Evolutionary conservation across 2,888 invertebrate species (phyloP), one percentile per base, ranked within the genome.

Genomic region (Aricia artaxerxes): DNA sequence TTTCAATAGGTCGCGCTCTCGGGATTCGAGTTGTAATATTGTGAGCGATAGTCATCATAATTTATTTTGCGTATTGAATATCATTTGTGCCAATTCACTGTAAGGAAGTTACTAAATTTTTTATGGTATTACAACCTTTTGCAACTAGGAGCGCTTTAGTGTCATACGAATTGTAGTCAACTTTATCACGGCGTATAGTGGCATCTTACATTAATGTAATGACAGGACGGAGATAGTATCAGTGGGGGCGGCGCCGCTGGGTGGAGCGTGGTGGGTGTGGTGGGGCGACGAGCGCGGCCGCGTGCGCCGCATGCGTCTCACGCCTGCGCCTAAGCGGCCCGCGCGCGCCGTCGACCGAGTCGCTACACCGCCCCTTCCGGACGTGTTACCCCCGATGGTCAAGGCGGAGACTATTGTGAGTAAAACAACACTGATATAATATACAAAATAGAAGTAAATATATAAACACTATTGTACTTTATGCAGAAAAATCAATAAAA

Each of bases 181-280:
- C 40, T 7, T 40, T 44, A 44, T 44, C 9, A 9, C 2, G 49
- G 49, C 49, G 9, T 49, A 44, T 44, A 9, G 9, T 44, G 44
- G 5, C 40, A 40, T 40, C 6, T 40, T 40, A 40, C 4, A 40
- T 5, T 16, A 31, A 35, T 31, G 16, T 78, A 31, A 38, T 60
- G 79, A 40, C 83, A 84, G 86, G 77, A 78, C 83, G 80, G 88
- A 87, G 81, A 86, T 92, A n/a, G 85, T 87, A 75, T 82, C 86
- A 78, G 81, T 90, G 79, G 82, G 86, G 57, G 87, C 84, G 79
- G 91, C 88, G 80, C 85, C 84, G 72, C 80, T 89, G 80, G 85
- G 82, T 75, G 88, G 84, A 83, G 78, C 81, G 80, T 91, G 91
- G 93, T 87, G 88, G 87, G 85, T 87, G 86, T 93, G 91, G 91